These are phyloP conservation scores for Drosophila pectinifera DNA, from an alignment of 1,140 invertebrate species.

Conservation along the genomic window DNA sequence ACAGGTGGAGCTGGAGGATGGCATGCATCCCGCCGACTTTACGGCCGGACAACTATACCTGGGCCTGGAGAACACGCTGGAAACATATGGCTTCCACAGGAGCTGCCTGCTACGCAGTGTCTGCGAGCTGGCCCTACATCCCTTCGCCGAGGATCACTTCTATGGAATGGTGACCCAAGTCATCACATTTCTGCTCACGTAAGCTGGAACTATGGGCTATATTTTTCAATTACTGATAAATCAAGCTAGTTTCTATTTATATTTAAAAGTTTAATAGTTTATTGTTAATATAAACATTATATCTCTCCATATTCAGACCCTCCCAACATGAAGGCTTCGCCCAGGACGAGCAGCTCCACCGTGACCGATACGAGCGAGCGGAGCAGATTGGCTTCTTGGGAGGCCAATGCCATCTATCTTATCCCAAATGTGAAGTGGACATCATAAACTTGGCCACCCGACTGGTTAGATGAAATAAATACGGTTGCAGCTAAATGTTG, in stretches of 20 bases:
- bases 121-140: slow-evolving; percentile 79
- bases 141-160: slow-evolving; percentile 61
- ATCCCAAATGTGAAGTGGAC: slow-evolving; percentile 67
- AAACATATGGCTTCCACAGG: slow-evolving; percentile 69
- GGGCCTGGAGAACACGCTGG: slow-evolving; percentile 54
- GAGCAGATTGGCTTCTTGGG: slow-evolving; percentile 70
- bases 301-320: slow-evolving; percentile 48
- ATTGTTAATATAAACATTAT: not conserved
- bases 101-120: slow-evolving; percentile 74
- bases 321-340: slow-evolving; percentile 77
- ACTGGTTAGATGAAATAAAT: slow-evolving; percentile 74
- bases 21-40: slow-evolving; percentile 64
- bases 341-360: slow-evolving; percentile 55
- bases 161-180: slow-evolving; percentile 63
- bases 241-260: not conserved
- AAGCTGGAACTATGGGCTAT: slow-evolving; percentile 19
- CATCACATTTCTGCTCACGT: slow-evolving; percentile 79
- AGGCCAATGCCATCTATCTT: slow-evolving; percentile 64
- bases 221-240: not conserved
- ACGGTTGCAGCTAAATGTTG: not conserved
- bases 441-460: slow-evolving; percentile 61
- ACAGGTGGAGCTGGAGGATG: slow-evolving; percentile 11
- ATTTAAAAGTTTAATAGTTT: not conserved
- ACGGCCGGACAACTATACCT: slow-evolving; percentile 77
- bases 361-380: slow-evolving; percentile 71